phyloP scores from a whole-genome alignment of 2,888 invertebrate genomes.

The Meliscaeva auricollis region DNA sequence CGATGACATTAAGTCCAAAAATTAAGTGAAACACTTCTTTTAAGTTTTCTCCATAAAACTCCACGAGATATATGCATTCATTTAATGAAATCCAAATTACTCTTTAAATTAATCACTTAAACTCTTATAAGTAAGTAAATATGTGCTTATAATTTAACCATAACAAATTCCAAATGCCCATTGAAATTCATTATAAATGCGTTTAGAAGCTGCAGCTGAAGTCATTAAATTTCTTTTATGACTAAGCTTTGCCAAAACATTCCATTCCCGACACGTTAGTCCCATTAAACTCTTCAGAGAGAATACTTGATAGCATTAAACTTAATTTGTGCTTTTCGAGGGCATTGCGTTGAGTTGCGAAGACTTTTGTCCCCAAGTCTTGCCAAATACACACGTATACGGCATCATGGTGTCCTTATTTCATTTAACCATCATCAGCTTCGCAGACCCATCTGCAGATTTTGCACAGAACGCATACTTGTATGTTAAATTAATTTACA shows the following conservation, averaged over 20 bases:
- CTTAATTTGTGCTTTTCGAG: constrained; percentile 18
- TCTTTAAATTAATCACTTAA: neutral
- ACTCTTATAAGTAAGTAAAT: constrained; percentile 6
- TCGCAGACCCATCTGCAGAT: constrained; percentile 32
- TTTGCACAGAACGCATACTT: constrained; percentile 55
- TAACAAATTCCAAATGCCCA: constrained; percentile 44
- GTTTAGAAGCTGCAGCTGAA: constrained; percentile 48
- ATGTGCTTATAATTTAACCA: constrained; percentile 13
- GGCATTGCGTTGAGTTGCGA: neutral
- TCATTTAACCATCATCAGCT: neutral
- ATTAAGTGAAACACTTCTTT: too few relatives aligned
- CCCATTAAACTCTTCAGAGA: constrained; percentile 47
- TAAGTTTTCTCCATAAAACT: too few relatives aligned
- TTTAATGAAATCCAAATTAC: neutral
- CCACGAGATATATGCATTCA: neutral
- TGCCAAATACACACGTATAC: neutral
- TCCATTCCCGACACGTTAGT: constrained; percentile 54
- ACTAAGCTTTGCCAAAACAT: constrained; percentile 51
- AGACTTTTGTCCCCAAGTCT: constrained; percentile 10
- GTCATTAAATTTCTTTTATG: constrained; percentile 66
- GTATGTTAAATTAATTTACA: constrained; percentile 72
- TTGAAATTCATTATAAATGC: constrained; percentile 63
- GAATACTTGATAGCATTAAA: constrained; percentile 47
- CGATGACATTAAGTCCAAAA: too few relatives aligned
- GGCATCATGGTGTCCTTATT: neutral